Conservation (phyloP, 2,797 vertebrate species). For the Cyprinella venusta region DNA sequence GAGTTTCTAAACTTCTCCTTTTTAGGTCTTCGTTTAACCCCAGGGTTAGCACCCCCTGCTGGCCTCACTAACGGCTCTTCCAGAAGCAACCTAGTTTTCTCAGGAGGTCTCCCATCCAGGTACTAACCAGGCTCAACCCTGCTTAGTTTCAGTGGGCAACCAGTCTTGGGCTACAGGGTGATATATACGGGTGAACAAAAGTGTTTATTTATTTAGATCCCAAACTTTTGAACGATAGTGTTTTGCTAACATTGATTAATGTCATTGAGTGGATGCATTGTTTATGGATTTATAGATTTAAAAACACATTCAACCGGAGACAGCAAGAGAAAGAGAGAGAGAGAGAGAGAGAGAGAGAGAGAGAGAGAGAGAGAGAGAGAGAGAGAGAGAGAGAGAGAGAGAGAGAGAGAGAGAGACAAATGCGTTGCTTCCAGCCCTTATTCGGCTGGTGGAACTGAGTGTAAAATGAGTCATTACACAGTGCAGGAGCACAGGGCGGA, state of each 20-base stretch:
- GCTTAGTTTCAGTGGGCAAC: no score
- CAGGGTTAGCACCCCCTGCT: no score
- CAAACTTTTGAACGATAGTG: background rate
- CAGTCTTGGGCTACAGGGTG: no score
- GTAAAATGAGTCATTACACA: conserved; percentile 60
- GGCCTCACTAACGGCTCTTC: no score
- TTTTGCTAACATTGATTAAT: background rate
- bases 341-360: conserved; percentile 9
- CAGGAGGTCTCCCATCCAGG: no score
- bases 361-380: conserved; percentile 34
- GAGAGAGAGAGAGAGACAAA: conserved; percentile 37
- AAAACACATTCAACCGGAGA: conserved; percentile 7
- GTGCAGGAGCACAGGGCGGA: conserved; percentile 70
- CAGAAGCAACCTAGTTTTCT: no score
- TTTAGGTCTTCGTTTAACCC: no score
- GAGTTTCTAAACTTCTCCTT: no score
- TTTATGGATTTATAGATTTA: conserved; percentile 19
- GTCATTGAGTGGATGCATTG: background rate
- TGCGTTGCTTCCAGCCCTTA: conserved; percentile 47
- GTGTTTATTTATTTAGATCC: background rate
- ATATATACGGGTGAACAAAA: no score
- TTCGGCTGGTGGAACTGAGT: conserved; percentile 37
- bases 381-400: conserved; percentile 16
- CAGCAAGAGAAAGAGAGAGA: background rate
- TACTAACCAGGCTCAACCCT: no score